Evolutionary conservation across 2,113 vertebrate genomes (phyloP), one percentile per base, ranked within the genome.

Genomic region (Excalfactoria chinensis): DNA sequence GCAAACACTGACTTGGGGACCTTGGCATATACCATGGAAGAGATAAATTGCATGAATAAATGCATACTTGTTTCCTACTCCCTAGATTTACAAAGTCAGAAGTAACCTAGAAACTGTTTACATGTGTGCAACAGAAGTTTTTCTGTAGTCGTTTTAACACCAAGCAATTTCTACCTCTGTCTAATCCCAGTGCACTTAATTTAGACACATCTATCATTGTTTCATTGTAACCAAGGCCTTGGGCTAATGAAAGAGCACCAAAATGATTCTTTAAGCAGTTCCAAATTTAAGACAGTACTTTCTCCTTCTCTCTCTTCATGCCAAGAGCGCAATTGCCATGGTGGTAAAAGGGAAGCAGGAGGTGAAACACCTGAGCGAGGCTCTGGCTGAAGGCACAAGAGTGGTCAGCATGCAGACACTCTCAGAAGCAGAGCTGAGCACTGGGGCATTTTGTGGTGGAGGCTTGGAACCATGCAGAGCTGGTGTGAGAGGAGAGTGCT

Each of bases 11-110:
- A 81, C 78, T 91, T 88, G 75, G 89, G 75, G 87, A 93, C 94
- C 84, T 83, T 88, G 87, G 94, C 75, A 77, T 93, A 96, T 88
- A 89, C 43, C 30, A 43, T 25, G 37, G 84, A 94, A 78, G 89
- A 92, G 78, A 94, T 32, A 93, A 92, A 93, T 77, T 84, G 51
- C 87, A 86, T 64, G 41, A 93, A 92, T 94, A 96, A 89, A 95
- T 84, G 62, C 79, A 72, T 77, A 22, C 66, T 85, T 85, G 37
- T 77, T 93, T 89, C 78, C 78, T 71, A 91, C 63, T 81, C 48
- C n/a, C 51, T 77, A 66, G 66, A 43, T 81, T 85, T 89, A 66
- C 43, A 89, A 88, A 92, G 56, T n/a, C 78, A 88, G 20, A 91
- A 93, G 88, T 88, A 86, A 91, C 68, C 44, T 62, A 93, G 76